Base-by-base conservation (phyloP, 2,797 vertebrate species). In the Hoplostethus atlanticus region DNA sequence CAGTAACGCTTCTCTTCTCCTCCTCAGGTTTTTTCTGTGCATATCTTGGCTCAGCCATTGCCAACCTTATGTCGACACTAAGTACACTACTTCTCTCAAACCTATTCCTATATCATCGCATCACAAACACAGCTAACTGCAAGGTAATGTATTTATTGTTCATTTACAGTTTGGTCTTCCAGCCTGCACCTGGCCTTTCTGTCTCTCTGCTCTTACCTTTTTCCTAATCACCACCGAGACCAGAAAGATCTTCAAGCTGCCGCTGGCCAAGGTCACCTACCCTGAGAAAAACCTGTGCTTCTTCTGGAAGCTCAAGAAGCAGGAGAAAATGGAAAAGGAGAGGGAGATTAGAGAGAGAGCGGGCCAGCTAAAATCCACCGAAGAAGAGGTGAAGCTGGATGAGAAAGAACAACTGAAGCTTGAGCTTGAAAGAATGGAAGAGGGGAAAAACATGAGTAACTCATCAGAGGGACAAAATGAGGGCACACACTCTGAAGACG, bases 121-220 rank as follows among this genome's bases (percentile, higher is more conserved):
- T 48, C 8, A 21, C 65, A 56, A 44, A 42, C 5, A 63, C 3
- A 51, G 8, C 3, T 34, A 47, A 64, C 7, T 52, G 38, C n/a
- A 59, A 48, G 0, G 0, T 50, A 0, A 17, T 42, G 9, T 50
- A 0, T 57, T 57, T 28, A 28, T 28, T 77, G 10, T 36, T 68
- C 16, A 47, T 73, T 64, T 69, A 50, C 92, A 99, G 98, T 94
- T 99, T 65, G 97, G 97, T 2, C 73, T 99, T 64, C 96, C 97
- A 5, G 83, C 96, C 6, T 97, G 96, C 77, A 99, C 98, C 4
- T 99, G 97, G 98, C 93, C 98, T 25, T 99, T 99, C 84, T 99
- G 98, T 74, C 89, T 99, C 46, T 96, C 97, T 1, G 96, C 97
- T 0, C 93, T 98, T 51, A 95, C 94, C 2, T 99, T 99, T 86